These are phyloP conservation scores for Trogon melanurus DNA, from an alignment of 2,113 vertebrate species.

Conservation along the genomic window DNA sequence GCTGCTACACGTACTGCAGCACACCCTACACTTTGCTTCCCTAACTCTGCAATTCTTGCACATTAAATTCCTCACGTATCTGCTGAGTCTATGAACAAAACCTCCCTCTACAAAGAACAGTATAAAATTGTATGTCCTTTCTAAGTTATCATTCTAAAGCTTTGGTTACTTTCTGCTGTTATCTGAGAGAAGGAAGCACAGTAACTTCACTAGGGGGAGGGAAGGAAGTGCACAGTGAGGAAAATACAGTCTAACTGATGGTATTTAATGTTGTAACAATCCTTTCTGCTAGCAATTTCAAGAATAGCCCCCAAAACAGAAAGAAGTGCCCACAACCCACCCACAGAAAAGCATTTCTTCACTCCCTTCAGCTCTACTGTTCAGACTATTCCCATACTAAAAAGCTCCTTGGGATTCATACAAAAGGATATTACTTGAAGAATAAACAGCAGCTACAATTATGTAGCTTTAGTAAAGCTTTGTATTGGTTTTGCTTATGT, in stretches of 20 bases:
- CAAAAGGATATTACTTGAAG: not conserved
- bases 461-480: not conserved
- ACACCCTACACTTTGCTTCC: not conserved
- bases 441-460: constrained; percentile 24
- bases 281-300: not conserved
- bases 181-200: not conserved
- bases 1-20: not conserved
- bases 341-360: not conserved
- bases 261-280: not conserved
- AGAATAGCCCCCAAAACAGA: not conserved
- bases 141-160: not conserved
- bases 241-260: not conserved
- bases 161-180: not conserved
- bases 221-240: not conserved
- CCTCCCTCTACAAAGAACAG: not conserved
- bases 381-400: not conserved
- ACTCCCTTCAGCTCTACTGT: not conserved
- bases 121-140: not conserved
- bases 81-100: not conserved
- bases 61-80: not conserved
- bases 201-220: not conserved
- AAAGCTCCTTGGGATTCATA: not conserved
- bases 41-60: not conserved
- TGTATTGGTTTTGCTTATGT: constrained; percentile 34
- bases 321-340: not conserved